Base-by-base conservation (phyloP, 2,888 invertebrate species). In the Saturnia japonica region DNA sequence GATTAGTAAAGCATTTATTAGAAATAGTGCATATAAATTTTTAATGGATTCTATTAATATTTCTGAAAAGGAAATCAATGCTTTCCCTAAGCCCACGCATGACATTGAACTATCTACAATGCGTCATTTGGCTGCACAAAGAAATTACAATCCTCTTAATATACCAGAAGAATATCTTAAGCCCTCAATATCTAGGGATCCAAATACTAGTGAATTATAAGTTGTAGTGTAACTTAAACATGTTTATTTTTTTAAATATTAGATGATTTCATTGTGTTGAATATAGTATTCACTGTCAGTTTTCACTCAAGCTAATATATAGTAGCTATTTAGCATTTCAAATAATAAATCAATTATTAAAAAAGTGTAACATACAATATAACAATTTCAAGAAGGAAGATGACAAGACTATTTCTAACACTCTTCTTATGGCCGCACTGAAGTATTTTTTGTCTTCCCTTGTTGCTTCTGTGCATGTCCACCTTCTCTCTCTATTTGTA, bases 121-220 rank as follows among this genome's bases (percentile, higher is more conserved):
- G 7, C 77, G 86, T 40, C 82, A 88, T 75, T 78, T 93, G 34
- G 75, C 79, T 12, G 74, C 80, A 0, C 87, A 88, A 73, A 83
- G 74, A 54, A 82, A 79, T 68, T 91, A 90, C 70, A 93, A 93
- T 75, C 93, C 93, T 3, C 73, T 92, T 12, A 82, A 82, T 72
- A 81, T 93, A 45, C 68, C 82, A 14, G 89, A 90, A 76, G 77
- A 82, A 42, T 76, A 78, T 78, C 77, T 89, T 51, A 86, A 78
- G 75, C 80, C 82, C 19, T 71, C 74, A 34, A 14, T 51, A 28
- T 28, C n/a, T 9, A 45, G 60, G 22, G 47, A 70, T 11, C 54
- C 54, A 54, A 54, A 54, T 11, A 11, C 54, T 54, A 54, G 54
- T 54, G n/a, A 54, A 11, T n/a, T 11, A 54, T 54, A 54, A 54